Evolutionary conservation across 2,113 vertebrate genomes (phyloP).

Genomic region (Salvelinus namaycush): DNA sequence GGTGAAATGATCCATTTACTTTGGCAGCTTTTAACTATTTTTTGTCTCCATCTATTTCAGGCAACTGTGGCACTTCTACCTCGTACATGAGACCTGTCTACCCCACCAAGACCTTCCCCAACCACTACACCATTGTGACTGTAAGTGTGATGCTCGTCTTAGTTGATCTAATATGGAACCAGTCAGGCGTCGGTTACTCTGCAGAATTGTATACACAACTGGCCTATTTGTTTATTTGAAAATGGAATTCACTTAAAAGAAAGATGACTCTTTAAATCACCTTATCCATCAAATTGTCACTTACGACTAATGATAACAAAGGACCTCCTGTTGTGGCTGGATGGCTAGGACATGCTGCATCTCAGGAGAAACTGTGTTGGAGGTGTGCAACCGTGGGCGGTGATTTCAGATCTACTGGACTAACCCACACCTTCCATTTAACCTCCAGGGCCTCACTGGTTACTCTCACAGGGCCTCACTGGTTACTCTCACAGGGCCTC

Average conservation of each 20-base stretch:
- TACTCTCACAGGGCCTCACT: slow-evolving; percentile 79
- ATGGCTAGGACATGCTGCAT: not conserved
- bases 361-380: slow-evolving; percentile 2
- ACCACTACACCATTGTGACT: slow-evolving; percentile 95
- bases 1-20: no score
- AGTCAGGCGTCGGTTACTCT: no score
- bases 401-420: slow-evolving; percentile 19
- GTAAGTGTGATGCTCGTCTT: slow-evolving; percentile 73
- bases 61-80: slow-evolving; percentile 81
- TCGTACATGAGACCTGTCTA: slow-evolving; percentile 86
- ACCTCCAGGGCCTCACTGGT: not conserved
- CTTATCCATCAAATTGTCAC: no score
- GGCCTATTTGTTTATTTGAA: not conserved
- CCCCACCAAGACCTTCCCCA: slow-evolving; percentile 97
- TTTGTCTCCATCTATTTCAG: slow-evolving; percentile 70
- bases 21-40: slow-evolving; percentile 23
- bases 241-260: no score
- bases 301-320: not conserved
- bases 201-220: not conserved
- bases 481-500: not conserved
- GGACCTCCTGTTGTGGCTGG: not conserved
- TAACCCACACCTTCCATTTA: slow-evolving; percentile 29
- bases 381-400: not conserved
- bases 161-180: no score
- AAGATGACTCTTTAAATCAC: no score